Percentiles rank a stretch among this genome's conserved stretches.
Evolutionary conservation across 1,140 invertebrate genomes (phyloP).

Genomic region (Macrobrachium rosenbergii): DNA sequence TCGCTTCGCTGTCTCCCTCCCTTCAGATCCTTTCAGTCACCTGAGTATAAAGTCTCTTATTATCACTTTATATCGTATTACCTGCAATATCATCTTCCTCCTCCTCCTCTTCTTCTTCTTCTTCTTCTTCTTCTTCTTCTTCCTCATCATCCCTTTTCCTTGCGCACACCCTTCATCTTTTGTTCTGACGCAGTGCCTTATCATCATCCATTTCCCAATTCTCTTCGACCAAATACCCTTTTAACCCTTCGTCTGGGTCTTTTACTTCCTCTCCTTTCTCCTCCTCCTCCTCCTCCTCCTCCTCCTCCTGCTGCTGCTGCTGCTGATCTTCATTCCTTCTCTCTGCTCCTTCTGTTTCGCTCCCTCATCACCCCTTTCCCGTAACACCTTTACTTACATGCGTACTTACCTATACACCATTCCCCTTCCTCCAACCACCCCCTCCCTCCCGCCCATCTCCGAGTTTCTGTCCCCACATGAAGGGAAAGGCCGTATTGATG

Average conservation of each 20-base stretch:
- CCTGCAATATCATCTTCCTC: background rate
- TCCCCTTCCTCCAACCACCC: constrained; percentile 2
- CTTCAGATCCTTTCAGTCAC: too few relatives aligned
- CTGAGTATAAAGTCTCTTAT: too few relatives aligned
- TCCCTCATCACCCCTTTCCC: constrained; percentile 3
- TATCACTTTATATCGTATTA: too few relatives aligned
- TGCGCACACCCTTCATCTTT: background rate
- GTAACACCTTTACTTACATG: background rate
- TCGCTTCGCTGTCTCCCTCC: too few relatives aligned
- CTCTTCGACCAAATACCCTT: too few relatives aligned
- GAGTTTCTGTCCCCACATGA: too few relatives aligned
- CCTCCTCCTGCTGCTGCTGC: too few relatives aligned
- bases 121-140: background rate
- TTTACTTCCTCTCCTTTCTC: background rate
- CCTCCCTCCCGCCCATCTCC: background rate
- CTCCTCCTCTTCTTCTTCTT: background rate
- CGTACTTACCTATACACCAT: background rate
- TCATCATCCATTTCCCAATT: too few relatives aligned
- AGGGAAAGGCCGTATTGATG: constrained; percentile 27
- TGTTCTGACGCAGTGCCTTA: too few relatives aligned
- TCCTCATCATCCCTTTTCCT: background rate
- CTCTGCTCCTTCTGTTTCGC: background rate
- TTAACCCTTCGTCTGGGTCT: too few relatives aligned
- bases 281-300: background rate
- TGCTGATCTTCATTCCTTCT: background rate